phyloP scores from a whole-genome alignment of 2,888 invertebrate species.

The Hirtodrosophila trivittata region DNA sequence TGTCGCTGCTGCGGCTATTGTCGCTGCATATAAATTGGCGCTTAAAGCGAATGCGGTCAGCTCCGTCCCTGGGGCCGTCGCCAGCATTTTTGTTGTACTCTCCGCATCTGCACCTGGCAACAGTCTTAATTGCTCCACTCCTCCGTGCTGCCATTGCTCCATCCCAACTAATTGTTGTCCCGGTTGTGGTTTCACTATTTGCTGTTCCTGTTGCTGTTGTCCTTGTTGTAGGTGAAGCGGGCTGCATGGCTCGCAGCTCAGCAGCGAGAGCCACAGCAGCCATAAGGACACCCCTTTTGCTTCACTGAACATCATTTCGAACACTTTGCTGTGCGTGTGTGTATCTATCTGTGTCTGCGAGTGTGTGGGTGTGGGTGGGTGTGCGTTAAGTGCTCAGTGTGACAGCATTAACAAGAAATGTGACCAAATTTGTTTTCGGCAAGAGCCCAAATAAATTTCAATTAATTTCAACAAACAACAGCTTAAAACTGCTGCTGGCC shows the following conservation, averaged over 20 bases:
- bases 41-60: conserved; percentile 5
- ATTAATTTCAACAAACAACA: conserved; percentile 57
- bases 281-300: conserved; percentile 12
- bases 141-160: conserved; percentile 18
- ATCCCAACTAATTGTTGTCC: conserved; percentile 8
- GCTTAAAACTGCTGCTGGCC: conserved; percentile 42
- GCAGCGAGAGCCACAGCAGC: conserved; percentile 27
- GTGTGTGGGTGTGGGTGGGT: not conserved
- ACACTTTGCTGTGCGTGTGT: not conserved
- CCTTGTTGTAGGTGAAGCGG: conserved; percentile 11
- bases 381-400: conserved; percentile 27
- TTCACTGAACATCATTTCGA: conserved; percentile 25
- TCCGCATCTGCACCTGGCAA: conserved; percentile 25
- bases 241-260: conserved; percentile 7
- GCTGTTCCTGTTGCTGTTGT: conserved; percentile 10
- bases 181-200: conserved; percentile 8
- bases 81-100: not conserved
- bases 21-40: conserved; percentile 42
- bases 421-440: conserved; percentile 46
- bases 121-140: conserved; percentile 47
- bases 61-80: not conserved
- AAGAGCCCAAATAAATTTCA: conserved; percentile 55
- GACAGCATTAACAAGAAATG: conserved; percentile 41
- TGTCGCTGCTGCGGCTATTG: not conserved
- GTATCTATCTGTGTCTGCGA: not conserved